Percentiles rank a stretch among this genome's conserved stretches.
Conservation (phyloP, 2,888 invertebrate genomes). For the Nesidiocoris tenuis region DNA sequence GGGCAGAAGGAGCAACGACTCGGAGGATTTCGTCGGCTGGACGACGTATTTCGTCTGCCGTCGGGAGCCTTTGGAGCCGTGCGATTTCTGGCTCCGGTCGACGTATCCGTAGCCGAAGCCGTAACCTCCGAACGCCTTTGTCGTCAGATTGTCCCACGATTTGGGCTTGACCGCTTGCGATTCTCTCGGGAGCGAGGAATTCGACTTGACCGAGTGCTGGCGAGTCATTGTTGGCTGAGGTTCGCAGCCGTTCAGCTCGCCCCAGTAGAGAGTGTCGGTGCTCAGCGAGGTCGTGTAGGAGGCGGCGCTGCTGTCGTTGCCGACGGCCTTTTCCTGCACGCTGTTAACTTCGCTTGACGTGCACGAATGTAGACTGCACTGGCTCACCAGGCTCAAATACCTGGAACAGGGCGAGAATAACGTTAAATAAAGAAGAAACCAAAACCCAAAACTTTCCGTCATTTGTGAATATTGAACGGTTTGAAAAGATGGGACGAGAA, state of each 20-base stretch:
- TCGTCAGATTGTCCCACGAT: slow-evolving; percentile 86
- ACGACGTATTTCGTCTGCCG: slow-evolving; percentile 57
- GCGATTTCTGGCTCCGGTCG: slow-evolving; percentile 46
- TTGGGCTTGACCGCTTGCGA: slow-evolving; percentile 66
- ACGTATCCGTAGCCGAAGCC: slow-evolving; percentile 78
- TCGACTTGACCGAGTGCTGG: slow-evolving; percentile 51
- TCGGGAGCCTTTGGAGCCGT: slow-evolving; percentile 26
- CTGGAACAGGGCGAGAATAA: slow-evolving; percentile 37
- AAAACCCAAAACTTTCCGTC: too few species aligned
- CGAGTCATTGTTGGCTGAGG: slow-evolving; percentile 46
- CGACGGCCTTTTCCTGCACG: slow-evolving; percentile 52
- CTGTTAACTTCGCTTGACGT: slow-evolving; percentile 63
- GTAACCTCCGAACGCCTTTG: slow-evolving; percentile 81
- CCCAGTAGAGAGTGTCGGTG: slow-evolving; percentile 82
- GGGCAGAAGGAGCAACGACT: slow-evolving; percentile 70
- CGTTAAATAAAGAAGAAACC: too few species aligned
- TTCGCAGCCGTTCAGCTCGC: slow-evolving; percentile 46
- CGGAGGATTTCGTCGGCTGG: slow-evolving; percentile 75
- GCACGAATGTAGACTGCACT: slow-evolving; percentile 79
- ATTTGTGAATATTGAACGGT: too few species aligned
- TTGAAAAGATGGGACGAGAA: too few species aligned
- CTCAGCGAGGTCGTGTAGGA: slow-evolving; percentile 83
- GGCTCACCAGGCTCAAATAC: slow-evolving; percentile 62
- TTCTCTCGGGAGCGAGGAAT: slow-evolving; percentile 49
- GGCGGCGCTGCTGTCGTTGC: slow-evolving; percentile 70